A percentile compares a stretch with the other conserved stretches of the same genome.
These are phyloP conservation scores for Ivindomyrus marchei DNA, from an alignment of 2,113 vertebrate species.

Conservation along the genomic window DNA sequence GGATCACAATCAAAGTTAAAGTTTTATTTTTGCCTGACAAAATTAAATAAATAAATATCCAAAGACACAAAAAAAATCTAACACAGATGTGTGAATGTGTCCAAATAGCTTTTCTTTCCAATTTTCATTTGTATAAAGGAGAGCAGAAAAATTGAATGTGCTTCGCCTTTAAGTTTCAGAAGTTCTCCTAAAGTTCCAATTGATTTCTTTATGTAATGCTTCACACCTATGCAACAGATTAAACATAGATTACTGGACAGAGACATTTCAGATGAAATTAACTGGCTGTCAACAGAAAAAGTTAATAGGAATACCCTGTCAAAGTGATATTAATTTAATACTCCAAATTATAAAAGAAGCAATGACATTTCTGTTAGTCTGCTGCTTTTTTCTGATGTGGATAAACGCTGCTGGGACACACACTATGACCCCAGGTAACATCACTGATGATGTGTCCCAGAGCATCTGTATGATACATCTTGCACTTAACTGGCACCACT, in stretches of 20 bases:
- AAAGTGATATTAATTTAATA: neutral
- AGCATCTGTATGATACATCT: neutral
- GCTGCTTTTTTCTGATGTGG: neutral
- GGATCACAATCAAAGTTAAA: no score
- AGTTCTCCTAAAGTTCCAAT: neutral
- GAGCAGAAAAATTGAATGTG: neutral
- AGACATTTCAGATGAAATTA: neutral
- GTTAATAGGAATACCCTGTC: neutral
- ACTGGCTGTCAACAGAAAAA: neutral
- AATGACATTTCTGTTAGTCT: neutral
- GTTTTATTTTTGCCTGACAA: no score
- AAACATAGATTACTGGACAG: neutral
- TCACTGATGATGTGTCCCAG: no score
- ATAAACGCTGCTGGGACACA: no score
- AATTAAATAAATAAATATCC: no score
- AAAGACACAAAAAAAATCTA: no score
- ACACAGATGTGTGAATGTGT: no score
- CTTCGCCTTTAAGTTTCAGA: neutral
- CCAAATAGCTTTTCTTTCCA: neutral
- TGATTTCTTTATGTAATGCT: neutral
- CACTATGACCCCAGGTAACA: no score
- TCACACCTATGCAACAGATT: neutral
- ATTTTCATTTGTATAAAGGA: neutral
- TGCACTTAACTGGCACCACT: neutral
- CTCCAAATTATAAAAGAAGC: neutral